Conservation (phyloP, 2,113 vertebrate species). For the Corvus cornix region DNA sequence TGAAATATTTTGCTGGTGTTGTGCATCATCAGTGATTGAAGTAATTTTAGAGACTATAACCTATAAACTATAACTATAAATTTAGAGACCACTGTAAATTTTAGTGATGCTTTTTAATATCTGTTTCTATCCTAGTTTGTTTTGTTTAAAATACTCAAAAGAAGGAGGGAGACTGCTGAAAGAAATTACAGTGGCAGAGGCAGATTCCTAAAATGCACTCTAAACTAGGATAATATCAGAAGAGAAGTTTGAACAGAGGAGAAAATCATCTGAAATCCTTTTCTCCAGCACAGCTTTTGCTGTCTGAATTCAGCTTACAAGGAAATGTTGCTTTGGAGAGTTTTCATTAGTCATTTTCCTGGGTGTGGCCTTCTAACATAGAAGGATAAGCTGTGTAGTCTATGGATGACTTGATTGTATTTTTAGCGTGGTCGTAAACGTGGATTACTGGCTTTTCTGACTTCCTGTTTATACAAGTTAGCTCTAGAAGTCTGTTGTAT, state of each 20-base stretch:
- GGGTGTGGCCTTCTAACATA: slow-evolving; percentile 21
- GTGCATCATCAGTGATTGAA: background rate
- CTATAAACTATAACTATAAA: background rate
- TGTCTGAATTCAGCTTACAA: slow-evolving; percentile 17
- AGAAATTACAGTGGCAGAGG: background rate
- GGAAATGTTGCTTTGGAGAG: slow-evolving; percentile 4
- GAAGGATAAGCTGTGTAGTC: background rate
- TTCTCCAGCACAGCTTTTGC: background rate
- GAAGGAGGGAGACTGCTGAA: background rate
- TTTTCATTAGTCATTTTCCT: slow-evolving; percentile 60
- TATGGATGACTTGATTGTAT: background rate
- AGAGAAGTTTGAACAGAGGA: background rate
- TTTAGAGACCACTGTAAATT: background rate
- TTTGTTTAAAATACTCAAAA: background rate
- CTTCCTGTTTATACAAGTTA: slow-evolving; percentile 9
- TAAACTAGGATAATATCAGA: background rate
- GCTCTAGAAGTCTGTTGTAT: background rate
- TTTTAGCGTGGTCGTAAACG: slow-evolving; percentile 34
- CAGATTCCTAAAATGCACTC: background rate
- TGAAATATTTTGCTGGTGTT: background rate
- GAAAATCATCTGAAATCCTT: background rate
- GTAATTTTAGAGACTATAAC: background rate
- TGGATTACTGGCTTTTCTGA: slow-evolving; percentile 5
- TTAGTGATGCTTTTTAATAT: background rate
- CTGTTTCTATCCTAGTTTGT: background rate